A percentile compares a stretch with the other conserved stretches of the same genome.
These are phyloP conservation scores for Epinotia brunnichana DNA, from an alignment of 2,888 invertebrate genomes.

Conservation along the genomic window DNA sequence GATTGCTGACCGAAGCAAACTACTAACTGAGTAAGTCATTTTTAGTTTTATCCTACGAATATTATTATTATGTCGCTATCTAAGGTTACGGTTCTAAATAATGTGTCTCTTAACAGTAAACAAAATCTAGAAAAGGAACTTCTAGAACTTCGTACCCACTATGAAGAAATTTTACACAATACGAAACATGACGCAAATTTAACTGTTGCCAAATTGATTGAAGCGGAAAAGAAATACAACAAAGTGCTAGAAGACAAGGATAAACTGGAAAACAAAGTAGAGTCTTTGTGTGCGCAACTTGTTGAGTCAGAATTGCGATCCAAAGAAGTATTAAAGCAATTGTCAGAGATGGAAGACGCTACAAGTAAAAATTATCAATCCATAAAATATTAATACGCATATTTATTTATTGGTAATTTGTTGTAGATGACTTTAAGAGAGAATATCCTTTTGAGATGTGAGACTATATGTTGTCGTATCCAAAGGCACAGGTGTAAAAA, in stretches of 20 bases:
- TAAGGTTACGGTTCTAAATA: neutral
- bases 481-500: no score
- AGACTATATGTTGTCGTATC: no score
- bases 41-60: neutral
- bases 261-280: conserved; percentile 58
- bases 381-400: neutral
- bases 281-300: conserved; percentile 58
- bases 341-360: conserved; percentile 55
- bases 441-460: no score
- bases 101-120: conserved; percentile 59
- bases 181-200: conserved; percentile 62
- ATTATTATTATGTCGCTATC: neutral
- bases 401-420: neutral
- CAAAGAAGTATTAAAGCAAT: conserved; percentile 54
- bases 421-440: no score
- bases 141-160: conserved; percentile 61
- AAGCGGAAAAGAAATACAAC: conserved; percentile 66
- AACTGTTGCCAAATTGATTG: conserved; percentile 61
- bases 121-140: conserved; percentile 69
- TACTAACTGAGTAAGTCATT: conserved; percentile 69
- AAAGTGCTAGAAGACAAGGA: conserved; percentile 60
- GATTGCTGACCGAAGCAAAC: conserved; percentile 66
- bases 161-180: conserved; percentile 63
- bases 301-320: conserved; percentile 59
- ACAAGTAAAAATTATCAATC: conserved; percentile 52